These are phyloP conservation scores for Brachionus rotundiformis DNA, from an alignment of 1,140 invertebrate genomes.

Conservation along the genomic window DNA sequence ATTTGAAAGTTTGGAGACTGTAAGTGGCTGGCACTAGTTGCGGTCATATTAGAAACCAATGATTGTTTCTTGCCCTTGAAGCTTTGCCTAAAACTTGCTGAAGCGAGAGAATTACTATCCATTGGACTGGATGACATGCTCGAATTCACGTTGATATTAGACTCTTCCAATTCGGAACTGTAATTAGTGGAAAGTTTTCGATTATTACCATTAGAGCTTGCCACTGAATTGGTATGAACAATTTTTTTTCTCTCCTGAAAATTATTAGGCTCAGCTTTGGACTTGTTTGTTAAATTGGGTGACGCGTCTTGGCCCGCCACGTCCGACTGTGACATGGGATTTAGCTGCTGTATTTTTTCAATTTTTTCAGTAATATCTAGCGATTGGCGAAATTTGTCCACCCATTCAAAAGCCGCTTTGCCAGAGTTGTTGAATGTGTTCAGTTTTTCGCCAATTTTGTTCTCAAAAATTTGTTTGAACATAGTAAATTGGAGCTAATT, in stretches of 20 bases:
- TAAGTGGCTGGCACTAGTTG: background rate
- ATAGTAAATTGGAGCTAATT: slow-evolving; percentile 10
- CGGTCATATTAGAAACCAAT: background rate
- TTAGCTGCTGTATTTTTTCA: slow-evolving; percentile 46
- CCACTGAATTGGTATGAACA: background rate
- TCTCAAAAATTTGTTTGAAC: slow-evolving; percentile 49
- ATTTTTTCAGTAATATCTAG: slow-evolving; percentile 36
- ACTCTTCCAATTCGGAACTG: background rate
- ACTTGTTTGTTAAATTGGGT: background rate
- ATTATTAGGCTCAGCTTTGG: background rate
- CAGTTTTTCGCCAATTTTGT: slow-evolving; percentile 47
- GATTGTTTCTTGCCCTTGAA: background rate
- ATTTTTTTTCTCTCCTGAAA: background rate
- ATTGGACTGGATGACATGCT: background rate
- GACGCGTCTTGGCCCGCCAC: background rate
- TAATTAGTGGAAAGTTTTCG: background rate
- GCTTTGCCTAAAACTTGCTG: background rate
- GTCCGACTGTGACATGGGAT: background rate
- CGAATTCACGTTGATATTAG: background rate
- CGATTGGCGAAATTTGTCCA: slow-evolving; percentile 50
- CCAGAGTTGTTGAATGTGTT: slow-evolving; percentile 49
- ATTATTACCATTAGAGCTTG: background rate
- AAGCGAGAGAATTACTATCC: background rate
- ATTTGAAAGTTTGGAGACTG: slow-evolving; percentile 21
- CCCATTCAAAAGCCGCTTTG: slow-evolving; percentile 45